Percentiles rank a stretch among this genome's conserved stretches.
These are phyloP conservation scores for Campoplex capitator DNA, from an alignment of 2,888 invertebrate genomes.

Conservation along the genomic window DNA sequence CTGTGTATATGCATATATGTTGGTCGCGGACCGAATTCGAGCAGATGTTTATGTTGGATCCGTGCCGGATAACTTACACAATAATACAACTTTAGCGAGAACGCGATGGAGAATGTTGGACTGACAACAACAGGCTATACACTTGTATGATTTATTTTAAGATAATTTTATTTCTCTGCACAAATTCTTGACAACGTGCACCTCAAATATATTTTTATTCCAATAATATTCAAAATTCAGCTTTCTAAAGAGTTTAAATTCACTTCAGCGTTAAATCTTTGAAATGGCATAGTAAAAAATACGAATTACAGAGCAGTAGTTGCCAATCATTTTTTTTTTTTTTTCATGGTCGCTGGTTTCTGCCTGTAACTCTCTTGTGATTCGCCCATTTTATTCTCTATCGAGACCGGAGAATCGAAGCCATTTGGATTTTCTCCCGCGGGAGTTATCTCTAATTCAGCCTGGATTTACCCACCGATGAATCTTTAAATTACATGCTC, in stretches of 20 bases:
- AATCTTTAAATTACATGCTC: slow-evolving; percentile 86
- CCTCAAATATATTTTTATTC: background rate
- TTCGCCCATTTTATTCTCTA: slow-evolving; percentile 66
- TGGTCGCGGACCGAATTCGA: slow-evolving; percentile 45
- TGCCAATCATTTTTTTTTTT: slow-evolving; percentile 55
- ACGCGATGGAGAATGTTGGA: slow-evolving; percentile 9
- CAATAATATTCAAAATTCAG: background rate
- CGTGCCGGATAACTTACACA: slow-evolving; percentile 52
- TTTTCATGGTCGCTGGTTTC: slow-evolving; percentile 23
- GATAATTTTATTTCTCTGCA: background rate
- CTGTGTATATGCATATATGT: background rate
- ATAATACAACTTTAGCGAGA: slow-evolving; percentile 47
- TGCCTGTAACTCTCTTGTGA: slow-evolving; percentile 76
- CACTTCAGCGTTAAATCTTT: background rate
- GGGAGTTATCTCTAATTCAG: slow-evolving; percentile 87
- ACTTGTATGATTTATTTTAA: slow-evolving; percentile 30
- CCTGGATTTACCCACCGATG: slow-evolving; percentile 86
- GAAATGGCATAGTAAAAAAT: slow-evolving; percentile 28
- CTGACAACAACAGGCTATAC: slow-evolving; percentile 5
- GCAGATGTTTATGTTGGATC: slow-evolving; percentile 66
- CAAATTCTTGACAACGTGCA: background rate
- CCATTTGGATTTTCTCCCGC: slow-evolving; percentile 80
- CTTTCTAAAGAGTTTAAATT: background rate
- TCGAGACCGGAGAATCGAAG: slow-evolving; percentile 72
- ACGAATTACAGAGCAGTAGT: slow-evolving; percentile 3